Conservation (phyloP, 2,797 vertebrate species). For the Notamacropus eugenii region DNA sequence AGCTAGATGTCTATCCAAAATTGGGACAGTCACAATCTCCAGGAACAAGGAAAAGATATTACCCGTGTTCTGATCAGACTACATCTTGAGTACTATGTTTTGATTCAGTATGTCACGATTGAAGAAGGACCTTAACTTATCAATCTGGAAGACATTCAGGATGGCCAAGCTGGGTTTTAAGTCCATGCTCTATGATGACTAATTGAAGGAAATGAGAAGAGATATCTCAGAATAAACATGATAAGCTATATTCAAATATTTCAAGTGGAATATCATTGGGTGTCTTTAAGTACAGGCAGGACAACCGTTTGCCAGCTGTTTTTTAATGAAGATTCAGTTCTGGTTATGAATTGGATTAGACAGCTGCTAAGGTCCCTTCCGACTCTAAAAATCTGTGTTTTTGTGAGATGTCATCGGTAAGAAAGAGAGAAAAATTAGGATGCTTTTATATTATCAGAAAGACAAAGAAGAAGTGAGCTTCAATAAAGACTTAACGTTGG, state of each 20-base stretch:
- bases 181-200: neutral
- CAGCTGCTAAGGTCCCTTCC: neutral
- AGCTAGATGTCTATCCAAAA: neutral
- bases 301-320: neutral
- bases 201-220: neutral
- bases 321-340: neutral
- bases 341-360: neutral
- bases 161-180: neutral
- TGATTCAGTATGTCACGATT: neutral
- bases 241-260: neutral
- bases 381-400: neutral
- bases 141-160: neutral
- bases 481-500: neutral
- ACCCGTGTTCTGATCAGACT: neutral
- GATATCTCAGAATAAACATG: neutral
- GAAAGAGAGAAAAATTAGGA: neutral
- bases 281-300: neutral
- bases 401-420: neutral
- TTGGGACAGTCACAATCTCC: neutral
- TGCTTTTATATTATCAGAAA: neutral
- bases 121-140: neutral
- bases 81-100: neutral
- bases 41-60: neutral
- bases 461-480: neutral
- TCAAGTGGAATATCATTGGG: neutral